These are phyloP conservation scores for Alentia gelatinosa DNA, from an alignment of 2,888 invertebrate species.

Conservation along the genomic window DNA sequence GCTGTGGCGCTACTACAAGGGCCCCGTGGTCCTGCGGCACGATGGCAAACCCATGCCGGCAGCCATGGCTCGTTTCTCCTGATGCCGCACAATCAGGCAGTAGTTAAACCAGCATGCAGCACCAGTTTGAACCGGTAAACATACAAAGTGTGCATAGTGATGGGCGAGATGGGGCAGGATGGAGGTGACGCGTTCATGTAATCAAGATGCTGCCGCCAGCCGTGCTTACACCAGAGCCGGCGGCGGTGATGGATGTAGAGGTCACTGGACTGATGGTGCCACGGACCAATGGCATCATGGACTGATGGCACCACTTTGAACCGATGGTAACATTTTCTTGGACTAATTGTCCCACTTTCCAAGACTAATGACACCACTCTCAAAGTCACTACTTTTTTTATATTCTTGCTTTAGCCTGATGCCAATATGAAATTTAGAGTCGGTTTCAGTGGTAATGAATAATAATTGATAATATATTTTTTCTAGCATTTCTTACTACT, in stretches of 20 bases:
- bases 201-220: background rate
- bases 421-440: too few relatives aligned
- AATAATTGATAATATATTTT: too few relatives aligned
- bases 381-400: too few relatives aligned
- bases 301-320: too few relatives aligned
- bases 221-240: background rate
- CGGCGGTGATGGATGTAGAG: background rate
- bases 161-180: background rate
- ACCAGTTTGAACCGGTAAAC: background rate
- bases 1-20: slow-evolving; percentile 84
- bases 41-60: slow-evolving; percentile 58
- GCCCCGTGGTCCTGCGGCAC: slow-evolving; percentile 60
- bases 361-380: too few relatives aligned
- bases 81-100: background rate
- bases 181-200: background rate
- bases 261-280: too few relatives aligned
- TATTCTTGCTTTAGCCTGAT: too few relatives aligned
- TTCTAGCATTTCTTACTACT: too few relatives aligned
- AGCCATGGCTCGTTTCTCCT: background rate
- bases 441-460: too few relatives aligned
- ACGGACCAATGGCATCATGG: too few relatives aligned
- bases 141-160: background rate
- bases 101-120: background rate
- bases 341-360: too few relatives aligned
- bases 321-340: too few relatives aligned